Base-by-base conservation (phyloP, 2,888 invertebrate genomes). In the Rhogogaster chlorosoma region DNA sequence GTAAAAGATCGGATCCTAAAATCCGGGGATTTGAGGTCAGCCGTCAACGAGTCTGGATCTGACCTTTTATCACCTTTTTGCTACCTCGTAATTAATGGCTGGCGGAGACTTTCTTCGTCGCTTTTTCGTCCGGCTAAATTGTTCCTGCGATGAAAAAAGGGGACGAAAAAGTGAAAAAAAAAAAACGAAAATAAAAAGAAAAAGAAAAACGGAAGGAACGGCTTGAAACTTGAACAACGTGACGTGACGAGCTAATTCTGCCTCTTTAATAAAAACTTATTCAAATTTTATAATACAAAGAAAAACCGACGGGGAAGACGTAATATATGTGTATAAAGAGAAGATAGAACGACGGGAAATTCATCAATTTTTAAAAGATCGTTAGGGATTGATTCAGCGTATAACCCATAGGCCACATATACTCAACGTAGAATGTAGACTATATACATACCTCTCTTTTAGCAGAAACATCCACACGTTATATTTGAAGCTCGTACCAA, bases 391-490 rank as follows among this genome's bases (percentile, higher is more conserved):
- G 32, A 53, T 18, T n/a, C 32, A 7, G 49, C 12, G 29, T 32
- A 42, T 73, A 32, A 29, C 2, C 2, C 32, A n/a, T 29, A n/a
- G 7, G 5, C 5, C 9, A 42, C 12, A 70, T n/a, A 71, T 18
- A 10, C n/a, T 6, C 12, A 73, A 4, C 38, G 26, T 78, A 84
- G 84, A 86, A 86, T 86, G 77, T 84, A 86, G 87, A 91, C 91
- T 92, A 92, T 91, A 93, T 92, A 89, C 89, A 88, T 86, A 86
- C 94, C 93, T 95, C 95, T 95, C 95, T 95, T 96, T 95, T 96
- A 97, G 97, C 97, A 98, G 97, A 98, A 98, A 94, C 98, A 99
- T 96, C 99, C 99, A 92, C 99, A 99, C 96, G 97, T 99, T 94
- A 98, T 99, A 94, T 99, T 98, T 95, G 98, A 98, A 94, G 98